Conservation (phyloP, 2,797 vertebrate genomes). For the Sciaenops ocellatus region DNA sequence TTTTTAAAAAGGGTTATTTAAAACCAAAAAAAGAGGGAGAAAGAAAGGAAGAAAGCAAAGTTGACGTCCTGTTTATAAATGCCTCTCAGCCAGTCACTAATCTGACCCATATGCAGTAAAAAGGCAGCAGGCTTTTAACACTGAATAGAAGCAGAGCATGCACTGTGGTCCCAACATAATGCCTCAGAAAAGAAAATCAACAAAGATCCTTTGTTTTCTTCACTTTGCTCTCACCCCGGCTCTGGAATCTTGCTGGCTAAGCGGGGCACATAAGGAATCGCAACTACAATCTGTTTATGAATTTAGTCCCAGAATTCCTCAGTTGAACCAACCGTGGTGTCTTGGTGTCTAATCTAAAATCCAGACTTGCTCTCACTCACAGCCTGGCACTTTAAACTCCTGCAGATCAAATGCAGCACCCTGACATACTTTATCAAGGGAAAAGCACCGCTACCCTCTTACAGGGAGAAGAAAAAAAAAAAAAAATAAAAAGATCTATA, state of each 20-base stretch:
- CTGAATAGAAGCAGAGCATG: conserved; percentile 57
- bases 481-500: conserved; percentile 37
- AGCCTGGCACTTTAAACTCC: conserved; percentile 40
- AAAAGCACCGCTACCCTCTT: conserved; percentile 35
- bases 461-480: conserved; percentile 16
- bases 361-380: conserved; percentile 51
- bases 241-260: conserved; percentile 65
- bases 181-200: conserved; percentile 67
- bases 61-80: conserved; percentile 47
- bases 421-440: conserved; percentile 54
- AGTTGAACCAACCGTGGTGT: conserved; percentile 51
- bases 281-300: conserved; percentile 69
- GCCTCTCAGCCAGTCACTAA: conserved; percentile 74
- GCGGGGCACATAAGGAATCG: conserved; percentile 57
- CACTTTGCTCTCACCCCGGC: conserved; percentile 60
- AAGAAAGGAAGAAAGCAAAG: conserved; percentile 27
- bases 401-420: conserved; percentile 59
- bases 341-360: conserved; percentile 58
- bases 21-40: background rate
- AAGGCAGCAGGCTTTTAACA: conserved; percentile 66
- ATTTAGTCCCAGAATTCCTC: conserved; percentile 70
- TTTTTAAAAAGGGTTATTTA: conserved; percentile 12
- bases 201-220: conserved; percentile 76
- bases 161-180: conserved; percentile 61
- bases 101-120: conserved; percentile 76